phyloP scores from a whole-genome alignment of 2,797 vertebrate genomes.

The Brotula barbata region DNA sequence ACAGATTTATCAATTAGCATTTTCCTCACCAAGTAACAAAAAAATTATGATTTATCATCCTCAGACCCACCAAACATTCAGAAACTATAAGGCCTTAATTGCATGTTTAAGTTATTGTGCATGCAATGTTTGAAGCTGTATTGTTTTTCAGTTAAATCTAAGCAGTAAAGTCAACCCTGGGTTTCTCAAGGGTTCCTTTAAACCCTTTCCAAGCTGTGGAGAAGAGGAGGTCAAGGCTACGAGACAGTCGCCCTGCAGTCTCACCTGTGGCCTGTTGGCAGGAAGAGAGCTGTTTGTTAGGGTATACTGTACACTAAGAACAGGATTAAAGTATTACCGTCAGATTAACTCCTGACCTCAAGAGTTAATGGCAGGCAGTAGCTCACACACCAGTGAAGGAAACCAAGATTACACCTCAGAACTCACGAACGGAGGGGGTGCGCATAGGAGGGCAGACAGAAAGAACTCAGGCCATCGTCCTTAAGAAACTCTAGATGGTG shows the following conservation, averaged over 20 bases:
- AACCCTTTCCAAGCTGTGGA: conserved; percentile 23
- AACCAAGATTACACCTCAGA: conserved; percentile 66
- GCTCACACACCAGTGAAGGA: conserved; percentile 52
- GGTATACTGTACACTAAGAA: conserved; percentile 63
- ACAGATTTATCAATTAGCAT: conserved; percentile 35
- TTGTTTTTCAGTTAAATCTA: conserved; percentile 23
- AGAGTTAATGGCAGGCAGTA: conserved; percentile 49
- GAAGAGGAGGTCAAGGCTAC: conserved; percentile 52
- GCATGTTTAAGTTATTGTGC: conserved; percentile 57
- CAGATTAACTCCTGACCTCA: conserved; percentile 71
- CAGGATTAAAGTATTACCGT: conserved; percentile 73
- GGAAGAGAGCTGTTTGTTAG: conserved; percentile 59
- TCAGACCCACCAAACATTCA: conserved; percentile 30
- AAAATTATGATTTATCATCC: conserved; percentile 30
- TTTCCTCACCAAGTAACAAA: conserved; percentile 41
- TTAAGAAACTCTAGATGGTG: neutral
- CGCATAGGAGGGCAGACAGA: conserved; percentile 19
- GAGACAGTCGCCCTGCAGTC: conserved; percentile 31
- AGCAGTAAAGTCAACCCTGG: conserved; percentile 19
- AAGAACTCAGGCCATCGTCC: neutral
- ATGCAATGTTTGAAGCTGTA: conserved; percentile 43
- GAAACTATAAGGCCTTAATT: conserved; percentile 73
- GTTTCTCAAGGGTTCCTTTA: conserved; percentile 26
- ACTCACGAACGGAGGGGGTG: conserved; percentile 50
- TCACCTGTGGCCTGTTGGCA: conserved; percentile 52